phyloP scores from a whole-genome alignment of 2,797 vertebrate species.

The Columba guinea region DNA sequence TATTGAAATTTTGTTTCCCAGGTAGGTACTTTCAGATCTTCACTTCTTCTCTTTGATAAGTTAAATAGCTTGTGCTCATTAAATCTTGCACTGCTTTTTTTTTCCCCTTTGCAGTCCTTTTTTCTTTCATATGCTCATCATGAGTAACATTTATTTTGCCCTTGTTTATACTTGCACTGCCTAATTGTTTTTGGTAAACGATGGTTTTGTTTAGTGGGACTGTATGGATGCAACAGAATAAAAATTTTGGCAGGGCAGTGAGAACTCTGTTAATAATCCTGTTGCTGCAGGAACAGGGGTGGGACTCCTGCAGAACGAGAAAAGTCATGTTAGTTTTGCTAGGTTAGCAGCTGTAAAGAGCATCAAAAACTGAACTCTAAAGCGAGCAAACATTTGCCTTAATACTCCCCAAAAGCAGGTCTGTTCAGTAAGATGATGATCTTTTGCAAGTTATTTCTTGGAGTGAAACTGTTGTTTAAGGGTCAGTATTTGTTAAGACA shows the following conservation, averaged over 20 bases:
- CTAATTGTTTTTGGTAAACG: neutral
- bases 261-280: neutral
- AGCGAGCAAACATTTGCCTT: neutral
- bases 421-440: neutral
- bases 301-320: neutral
- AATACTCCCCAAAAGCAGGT: neutral
- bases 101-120: neutral
- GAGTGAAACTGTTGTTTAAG: neutral
- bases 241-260: neutral
- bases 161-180: conserved; percentile 22
- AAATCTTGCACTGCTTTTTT: conserved; percentile 34
- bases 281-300: neutral
- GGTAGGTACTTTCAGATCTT: conserved; percentile 48
- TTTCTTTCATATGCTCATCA: conserved; percentile 3
- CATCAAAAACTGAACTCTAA: neutral
- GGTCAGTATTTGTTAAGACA: neutral
- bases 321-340: neutral
- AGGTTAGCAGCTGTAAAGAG: neutral
- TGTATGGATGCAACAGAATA: neutral
- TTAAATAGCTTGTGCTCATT: conserved; percentile 65
- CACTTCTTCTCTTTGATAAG: conserved; percentile 54
- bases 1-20: conserved; percentile 57
- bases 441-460: neutral
- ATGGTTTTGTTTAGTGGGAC: neutral
- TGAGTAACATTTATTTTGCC: conserved; percentile 16